phyloP scores from a whole-genome alignment of 2,888 invertebrate genomes.

The Leptogaster cylindrica region DNA sequence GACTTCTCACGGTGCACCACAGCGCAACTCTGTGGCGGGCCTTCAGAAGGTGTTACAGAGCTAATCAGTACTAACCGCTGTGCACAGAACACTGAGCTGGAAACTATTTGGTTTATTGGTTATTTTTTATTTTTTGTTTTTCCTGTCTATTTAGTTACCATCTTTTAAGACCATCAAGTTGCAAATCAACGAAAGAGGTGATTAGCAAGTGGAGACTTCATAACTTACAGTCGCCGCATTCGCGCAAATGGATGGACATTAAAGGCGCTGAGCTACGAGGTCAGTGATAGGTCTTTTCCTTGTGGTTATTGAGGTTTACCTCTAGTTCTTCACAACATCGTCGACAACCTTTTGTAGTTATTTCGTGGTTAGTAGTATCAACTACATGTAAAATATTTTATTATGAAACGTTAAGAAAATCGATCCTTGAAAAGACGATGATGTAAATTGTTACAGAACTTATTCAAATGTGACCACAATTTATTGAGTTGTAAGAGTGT shows the following conservation, averaged over 20 bases:
- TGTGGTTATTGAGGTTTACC: slow-evolving; percentile 23
- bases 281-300: slow-evolving; percentile 7
- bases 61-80: slow-evolving; percentile 31
- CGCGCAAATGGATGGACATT: background rate
- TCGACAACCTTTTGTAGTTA: slow-evolving; percentile 1
- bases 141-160: background rate
- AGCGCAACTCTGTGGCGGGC: background rate
- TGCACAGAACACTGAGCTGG: too few relatives aligned
- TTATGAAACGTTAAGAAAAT: too few relatives aligned
- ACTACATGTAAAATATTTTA: too few relatives aligned
- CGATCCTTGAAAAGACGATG: too few relatives aligned
- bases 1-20: slow-evolving; percentile 21
- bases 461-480: too few relatives aligned
- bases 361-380: too few relatives aligned
- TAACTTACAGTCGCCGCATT: background rate
- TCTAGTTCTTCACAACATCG: background rate
- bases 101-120: too few relatives aligned
- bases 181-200: slow-evolving; percentile 23
- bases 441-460: too few relatives aligned
- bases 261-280: slow-evolving; percentile 8
- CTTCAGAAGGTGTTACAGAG: slow-evolving; percentile 25
- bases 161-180: slow-evolving; percentile 7
- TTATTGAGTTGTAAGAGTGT: too few relatives aligned
- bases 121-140: background rate
- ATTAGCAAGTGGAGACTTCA: slow-evolving; percentile 11